Percentiles rank a stretch among this genome's conserved stretches.
Conservation (phyloP, 1,140 invertebrate genomes). For the Chironomus striatipennis region DNA sequence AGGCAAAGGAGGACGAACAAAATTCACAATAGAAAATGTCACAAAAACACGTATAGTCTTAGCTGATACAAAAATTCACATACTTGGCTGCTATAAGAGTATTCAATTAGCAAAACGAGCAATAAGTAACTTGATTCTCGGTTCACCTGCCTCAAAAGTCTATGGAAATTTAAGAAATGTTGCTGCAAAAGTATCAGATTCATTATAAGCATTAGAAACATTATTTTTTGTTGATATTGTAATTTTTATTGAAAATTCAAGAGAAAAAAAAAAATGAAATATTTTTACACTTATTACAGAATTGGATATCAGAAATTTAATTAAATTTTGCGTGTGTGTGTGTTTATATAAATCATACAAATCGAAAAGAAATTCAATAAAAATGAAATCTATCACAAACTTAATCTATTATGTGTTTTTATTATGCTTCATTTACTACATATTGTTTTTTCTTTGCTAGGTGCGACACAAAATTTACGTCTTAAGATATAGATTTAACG, state of each 20-base stretch:
- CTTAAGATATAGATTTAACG: no score
- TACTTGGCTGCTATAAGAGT: slow-evolving; percentile 96
- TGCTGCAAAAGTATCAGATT: slow-evolving; percentile 67
- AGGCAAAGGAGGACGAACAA: slow-evolving; percentile 94
- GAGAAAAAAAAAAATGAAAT: no score
- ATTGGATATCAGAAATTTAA: background rate
- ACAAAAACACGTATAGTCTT: slow-evolving; percentile 98
- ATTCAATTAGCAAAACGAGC: slow-evolving; percentile 90
- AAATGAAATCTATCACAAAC: slow-evolving; percentile 2
- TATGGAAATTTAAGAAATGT: slow-evolving; percentile 87
- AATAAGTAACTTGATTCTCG: slow-evolving; percentile 96
- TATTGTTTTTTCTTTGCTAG: background rate
- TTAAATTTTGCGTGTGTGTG: slow-evolving; percentile 48
- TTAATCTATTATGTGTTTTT: background rate
- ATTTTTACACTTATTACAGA: background rate
- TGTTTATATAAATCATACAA: slow-evolving; percentile 18
- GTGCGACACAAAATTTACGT: no score
- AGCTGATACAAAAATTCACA: slow-evolving; percentile 94
- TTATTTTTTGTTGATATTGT: slow-evolving; percentile 28
- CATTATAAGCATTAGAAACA: slow-evolving; percentile 56
- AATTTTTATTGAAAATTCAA: slow-evolving; percentile 2
- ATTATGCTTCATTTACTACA: background rate
- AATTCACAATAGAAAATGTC: slow-evolving; percentile 98
- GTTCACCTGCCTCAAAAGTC: slow-evolving; percentile 91
- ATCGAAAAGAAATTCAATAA: background rate